Conservation (phyloP, 1,140 invertebrate genomes). For the Homalodisca vitripennis region DNA sequence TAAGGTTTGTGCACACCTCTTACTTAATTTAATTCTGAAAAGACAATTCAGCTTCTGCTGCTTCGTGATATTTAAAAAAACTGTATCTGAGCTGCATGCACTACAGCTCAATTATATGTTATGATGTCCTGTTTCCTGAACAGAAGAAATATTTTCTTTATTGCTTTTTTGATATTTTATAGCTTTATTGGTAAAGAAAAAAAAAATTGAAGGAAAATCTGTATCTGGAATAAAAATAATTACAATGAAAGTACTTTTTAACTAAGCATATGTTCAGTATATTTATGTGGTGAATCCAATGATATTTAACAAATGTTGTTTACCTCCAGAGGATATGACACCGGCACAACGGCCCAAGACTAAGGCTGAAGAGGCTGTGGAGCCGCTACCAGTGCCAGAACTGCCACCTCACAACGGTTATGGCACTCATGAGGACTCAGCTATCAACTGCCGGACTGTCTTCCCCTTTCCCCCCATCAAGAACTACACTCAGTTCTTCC, state of each 20-base stretch:
- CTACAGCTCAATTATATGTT: too few species aligned
- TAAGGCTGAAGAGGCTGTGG: slow-evolving; percentile 28
- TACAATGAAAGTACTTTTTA: not conserved
- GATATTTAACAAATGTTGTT: slow-evolving; percentile 37
- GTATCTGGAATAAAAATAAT: not conserved
- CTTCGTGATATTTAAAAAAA: too few species aligned
- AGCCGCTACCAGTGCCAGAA: slow-evolving; percentile 41
- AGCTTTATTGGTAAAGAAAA: too few species aligned
- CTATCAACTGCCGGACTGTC: slow-evolving; percentile 65
- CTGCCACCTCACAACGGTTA: slow-evolving; percentile 87
- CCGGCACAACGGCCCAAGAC: slow-evolving; percentile 39
- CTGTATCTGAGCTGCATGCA: too few species aligned
- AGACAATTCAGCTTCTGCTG: too few species aligned
- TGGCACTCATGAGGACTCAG: slow-evolving; percentile 83
- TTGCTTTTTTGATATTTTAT: too few species aligned
- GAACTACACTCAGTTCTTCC: slow-evolving; percentile 35
- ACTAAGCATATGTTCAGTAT: not conserved
- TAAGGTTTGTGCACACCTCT: too few species aligned
- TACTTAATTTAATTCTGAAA: too few species aligned
- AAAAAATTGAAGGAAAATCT: not conserved
- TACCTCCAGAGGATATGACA: slow-evolving; percentile 53
- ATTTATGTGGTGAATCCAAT: too few species aligned
- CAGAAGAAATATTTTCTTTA: too few species aligned
- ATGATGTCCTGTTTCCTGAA: too few species aligned
- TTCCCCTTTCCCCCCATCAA: slow-evolving; percentile 32